Conservation (phyloP, 2,888 invertebrate species). For the Opisthograptis luteolata region DNA sequence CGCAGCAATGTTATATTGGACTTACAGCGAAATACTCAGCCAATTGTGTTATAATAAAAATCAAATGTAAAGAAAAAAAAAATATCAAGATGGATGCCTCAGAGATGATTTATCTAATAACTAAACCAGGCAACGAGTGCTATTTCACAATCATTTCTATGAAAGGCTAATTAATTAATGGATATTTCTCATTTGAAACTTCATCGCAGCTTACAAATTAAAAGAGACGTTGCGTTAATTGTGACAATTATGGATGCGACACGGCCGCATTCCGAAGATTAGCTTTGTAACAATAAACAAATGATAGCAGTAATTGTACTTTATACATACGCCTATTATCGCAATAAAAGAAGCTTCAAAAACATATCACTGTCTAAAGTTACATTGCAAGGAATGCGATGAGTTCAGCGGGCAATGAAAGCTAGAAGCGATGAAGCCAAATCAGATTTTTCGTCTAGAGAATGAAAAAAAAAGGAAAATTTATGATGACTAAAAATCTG, state of each 20-base stretch:
- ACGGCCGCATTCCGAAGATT: conserved; percentile 60
- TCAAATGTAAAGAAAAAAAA: too few relatives aligned
- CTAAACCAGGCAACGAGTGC: not conserved
- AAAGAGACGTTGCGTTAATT: conserved; percentile 69
- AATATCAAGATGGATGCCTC: not conserved
- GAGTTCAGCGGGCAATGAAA: too few relatives aligned
- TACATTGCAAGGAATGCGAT: too few relatives aligned
- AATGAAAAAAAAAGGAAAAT: too few relatives aligned
- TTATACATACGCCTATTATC: conserved; percentile 21
- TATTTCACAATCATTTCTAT: conserved; percentile 15
- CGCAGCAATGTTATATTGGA: too few relatives aligned
- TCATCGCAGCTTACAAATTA: conserved; percentile 62
- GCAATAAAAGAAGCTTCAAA: too few relatives aligned
- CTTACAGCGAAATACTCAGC: too few relatives aligned
- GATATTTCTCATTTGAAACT: conserved; percentile 35
- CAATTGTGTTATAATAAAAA: too few relatives aligned
- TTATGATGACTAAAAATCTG: not conserved
- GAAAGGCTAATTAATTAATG: conserved; percentile 29
- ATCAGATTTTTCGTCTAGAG: too few relatives aligned
- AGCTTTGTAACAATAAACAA: conserved; percentile 28
- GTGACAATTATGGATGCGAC: conserved; percentile 66
- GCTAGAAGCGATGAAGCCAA: too few relatives aligned
- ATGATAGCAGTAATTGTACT: conserved; percentile 25
- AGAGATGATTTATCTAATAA: conserved; percentile 7
- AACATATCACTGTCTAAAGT: too few relatives aligned